Evolutionary conservation across 2,888 invertebrate genomes (phyloP), one percentile per base, ranked within the genome.

Genomic region (Acanthoscelides obtectus): DNA sequence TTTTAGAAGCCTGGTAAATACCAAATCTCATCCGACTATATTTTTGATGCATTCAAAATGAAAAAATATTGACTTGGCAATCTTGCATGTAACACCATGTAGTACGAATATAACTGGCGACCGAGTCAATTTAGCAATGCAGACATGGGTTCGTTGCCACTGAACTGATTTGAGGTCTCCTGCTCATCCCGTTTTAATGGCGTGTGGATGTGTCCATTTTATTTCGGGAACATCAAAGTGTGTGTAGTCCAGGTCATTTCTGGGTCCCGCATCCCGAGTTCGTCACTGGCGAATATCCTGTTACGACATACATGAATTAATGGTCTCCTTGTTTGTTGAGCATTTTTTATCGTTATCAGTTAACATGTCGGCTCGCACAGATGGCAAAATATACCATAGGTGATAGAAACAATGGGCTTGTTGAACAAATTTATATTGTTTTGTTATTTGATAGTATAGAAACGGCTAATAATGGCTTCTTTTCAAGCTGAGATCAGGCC

Each of bases 161-260:
- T 83, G 83, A 83, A 82, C 82, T 79, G 81, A 79, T 80, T 82
- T 80, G 81, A 80, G 82, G 45, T 45, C 82, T 82, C 82, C 79
- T 80, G 79, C 82, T 82, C 82, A 80, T 80, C 80, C 78, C 78
- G 71, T 45, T 45, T 45, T 45, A 45, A 45, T 45, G 45, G 8
- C 45, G 45, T 45, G 45, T 45, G 45, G 45, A 45, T 45, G 6
- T 45, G 6, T 45, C 45, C 45, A 45, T 45, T 45, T 69, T 77
- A 77, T 77, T 77, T 77, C 67, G 21, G 72, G 74, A 76, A 74
- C 76, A 74, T 73, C 71, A 74, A 74, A 76, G 71, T 70, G 68
- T 71, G 74, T 72, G 45, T 45, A 45, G 45, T 45, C 17, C 45
- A 45, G 12, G 45, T 45, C 45, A 17, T 45, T 45, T 45, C 45